phyloP scores from a whole-genome alignment of 2,888 invertebrate genomes.

The Neoitamus cyanurus region DNA sequence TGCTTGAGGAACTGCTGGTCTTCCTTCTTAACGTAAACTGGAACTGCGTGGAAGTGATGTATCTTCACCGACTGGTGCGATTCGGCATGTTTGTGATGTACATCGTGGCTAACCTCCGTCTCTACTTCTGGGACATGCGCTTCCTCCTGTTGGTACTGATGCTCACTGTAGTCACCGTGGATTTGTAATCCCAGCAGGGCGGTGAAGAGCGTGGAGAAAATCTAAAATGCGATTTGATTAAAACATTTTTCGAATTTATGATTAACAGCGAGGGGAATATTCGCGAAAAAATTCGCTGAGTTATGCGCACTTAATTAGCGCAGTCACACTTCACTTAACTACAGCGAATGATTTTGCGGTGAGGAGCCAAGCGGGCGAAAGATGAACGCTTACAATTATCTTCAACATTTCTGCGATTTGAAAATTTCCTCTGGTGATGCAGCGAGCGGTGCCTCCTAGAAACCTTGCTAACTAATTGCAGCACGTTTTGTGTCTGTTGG shows the following conservation, averaged over 20 bases:
- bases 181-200: conserved; percentile 38
- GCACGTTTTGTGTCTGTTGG: conserved; percentile 16
- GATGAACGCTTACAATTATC: conserved; percentile 47
- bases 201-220: conserved; percentile 47
- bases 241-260: neutral
- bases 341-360: neutral
- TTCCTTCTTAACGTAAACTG: conserved; percentile 76
- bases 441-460: neutral
- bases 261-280: neutral
- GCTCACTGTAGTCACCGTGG: conserved; percentile 51
- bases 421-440: neutral
- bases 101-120: conserved; percentile 70
- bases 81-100: conserved; percentile 75
- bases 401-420: conserved; percentile 47
- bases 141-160: conserved; percentile 49
- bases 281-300: neutral
- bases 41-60: conserved; percentile 77
- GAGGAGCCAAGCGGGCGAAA: neutral
- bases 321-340: neutral
- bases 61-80: conserved; percentile 78
- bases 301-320: neutral
- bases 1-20: conserved; percentile 74
- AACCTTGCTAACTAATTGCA: conserved; percentile 23
- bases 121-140: conserved; percentile 67
- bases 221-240: conserved; percentile 36